Evolutionary conservation across 2,797 vertebrate species (phyloP).

Genomic region (Calcarius lapponicus): DNA sequence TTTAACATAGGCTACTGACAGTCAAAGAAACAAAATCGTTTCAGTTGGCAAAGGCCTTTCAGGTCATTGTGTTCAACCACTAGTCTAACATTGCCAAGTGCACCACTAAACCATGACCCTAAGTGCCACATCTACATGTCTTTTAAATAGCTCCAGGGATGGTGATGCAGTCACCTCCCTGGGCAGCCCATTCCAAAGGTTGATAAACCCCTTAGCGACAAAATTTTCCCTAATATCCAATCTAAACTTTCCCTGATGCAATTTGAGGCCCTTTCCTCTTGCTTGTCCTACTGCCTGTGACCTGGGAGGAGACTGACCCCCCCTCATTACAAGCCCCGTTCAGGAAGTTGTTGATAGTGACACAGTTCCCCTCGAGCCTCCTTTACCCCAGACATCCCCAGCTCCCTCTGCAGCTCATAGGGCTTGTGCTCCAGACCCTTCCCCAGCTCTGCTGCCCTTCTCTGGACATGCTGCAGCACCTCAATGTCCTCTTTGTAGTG

Average conservation of each 20-base stretch:
- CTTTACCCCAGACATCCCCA: background rate
- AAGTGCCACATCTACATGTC: background rate
- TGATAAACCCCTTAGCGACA: background rate
- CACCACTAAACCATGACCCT: background rate
- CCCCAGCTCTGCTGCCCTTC: background rate
- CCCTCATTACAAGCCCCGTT: background rate
- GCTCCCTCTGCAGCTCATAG: background rate
- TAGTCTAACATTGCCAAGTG: background rate
- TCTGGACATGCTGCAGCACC: background rate
- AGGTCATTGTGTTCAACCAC: accelerated
- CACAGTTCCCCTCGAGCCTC: accelerated
- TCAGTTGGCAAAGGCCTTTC: background rate
- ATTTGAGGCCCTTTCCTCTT: background rate
- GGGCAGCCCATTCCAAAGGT: background rate
- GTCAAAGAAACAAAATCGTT: background rate
- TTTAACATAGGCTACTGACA: background rate
- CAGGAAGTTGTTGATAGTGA: background rate
- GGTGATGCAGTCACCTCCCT: background rate
- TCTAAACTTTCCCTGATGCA: background rate
- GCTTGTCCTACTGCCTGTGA: background rate
- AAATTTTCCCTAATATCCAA: background rate
- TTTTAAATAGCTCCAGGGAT: background rate
- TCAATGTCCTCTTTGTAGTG: background rate
- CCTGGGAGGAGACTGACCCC: background rate
- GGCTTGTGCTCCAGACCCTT: background rate